These are phyloP conservation scores for Plumapathes pennacea DNA, from an alignment of 92 coral and sea anemone genomes.

Conservation along the genomic window DNA sequence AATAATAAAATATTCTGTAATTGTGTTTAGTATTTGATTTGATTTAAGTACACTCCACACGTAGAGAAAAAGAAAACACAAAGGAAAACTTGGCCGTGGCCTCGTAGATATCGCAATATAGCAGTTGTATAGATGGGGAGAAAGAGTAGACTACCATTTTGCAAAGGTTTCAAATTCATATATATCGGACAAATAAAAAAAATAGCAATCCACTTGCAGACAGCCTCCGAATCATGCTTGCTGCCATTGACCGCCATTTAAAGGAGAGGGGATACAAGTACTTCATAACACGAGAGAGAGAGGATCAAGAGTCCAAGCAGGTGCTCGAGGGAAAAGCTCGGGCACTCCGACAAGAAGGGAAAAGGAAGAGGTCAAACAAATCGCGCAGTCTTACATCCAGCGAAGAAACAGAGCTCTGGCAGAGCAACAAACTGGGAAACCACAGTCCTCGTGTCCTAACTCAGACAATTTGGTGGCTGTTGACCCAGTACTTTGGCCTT, in stretches of 20 bases:
- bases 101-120: too few species aligned
- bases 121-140: too few species aligned
- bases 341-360: constrained; percentile 25
- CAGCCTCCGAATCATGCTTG: constrained; percentile 32
- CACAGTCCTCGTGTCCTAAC: constrained; percentile 44
- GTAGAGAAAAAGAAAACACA: too few species aligned
- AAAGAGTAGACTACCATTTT: too few species aligned
- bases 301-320: constrained; percentile 26
- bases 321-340: constrained; percentile 56
- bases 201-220: too few species aligned
- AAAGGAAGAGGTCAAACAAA: constrained; percentile 46
- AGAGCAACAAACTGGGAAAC: constrained; percentile 16
- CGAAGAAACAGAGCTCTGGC: constrained; percentile 37
- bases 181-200: too few species aligned
- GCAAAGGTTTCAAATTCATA: too few species aligned
- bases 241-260: constrained; percentile 30
- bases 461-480: constrained; percentile 59
- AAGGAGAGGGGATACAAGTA: constrained; percentile 13
- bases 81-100: too few species aligned
- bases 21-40: too few species aligned
- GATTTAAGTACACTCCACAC: too few species aligned
- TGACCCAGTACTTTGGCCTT: constrained; percentile 57
- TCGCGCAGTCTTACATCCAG: constrained; percentile 18
- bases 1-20: too few species aligned
- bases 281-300: constrained; percentile 19